These are phyloP conservation scores for Coregonus suidteri DNA, from an alignment of 2,797 vertebrate species.

Conservation along the genomic window DNA sequence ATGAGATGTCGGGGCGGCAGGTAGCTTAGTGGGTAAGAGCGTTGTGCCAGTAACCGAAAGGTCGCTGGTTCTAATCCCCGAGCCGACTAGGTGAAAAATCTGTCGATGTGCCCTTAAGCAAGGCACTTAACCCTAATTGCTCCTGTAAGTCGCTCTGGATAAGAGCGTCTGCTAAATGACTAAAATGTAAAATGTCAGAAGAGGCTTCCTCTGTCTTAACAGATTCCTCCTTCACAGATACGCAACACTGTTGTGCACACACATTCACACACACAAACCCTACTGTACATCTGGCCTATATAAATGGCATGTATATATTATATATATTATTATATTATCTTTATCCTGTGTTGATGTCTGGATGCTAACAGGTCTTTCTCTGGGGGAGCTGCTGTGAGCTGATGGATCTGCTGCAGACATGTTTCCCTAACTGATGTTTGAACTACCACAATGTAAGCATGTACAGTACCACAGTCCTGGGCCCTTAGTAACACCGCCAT, in stretches of 20 bases:
- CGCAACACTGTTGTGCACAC: background rate
- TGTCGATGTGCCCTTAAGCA: too few relatives aligned
- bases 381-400: conserved; percentile 33
- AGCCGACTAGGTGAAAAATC: too few relatives aligned
- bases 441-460: conserved; percentile 43
- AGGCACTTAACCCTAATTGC: too few relatives aligned
- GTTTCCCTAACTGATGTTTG: conserved; percentile 37
- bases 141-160: too few relatives aligned
- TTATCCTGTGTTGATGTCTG: conserved; percentile 36
- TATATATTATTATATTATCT: conserved; percentile 6
- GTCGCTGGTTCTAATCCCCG: too few relatives aligned
- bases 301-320: conserved; percentile 35
- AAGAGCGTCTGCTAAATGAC: too few relatives aligned
- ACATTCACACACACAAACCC: background rate
- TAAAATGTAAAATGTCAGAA: conserved; percentile 37
- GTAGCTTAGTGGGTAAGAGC: too few relatives aligned
- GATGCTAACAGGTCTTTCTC: conserved; percentile 50
- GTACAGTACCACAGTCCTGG: too few relatives aligned
- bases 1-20: conserved; percentile 47
- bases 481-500: background rate
- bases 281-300: too few relatives aligned
- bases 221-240: conserved; percentile 30
- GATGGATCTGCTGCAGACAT: conserved; percentile 53
- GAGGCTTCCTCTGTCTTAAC: conserved; percentile 56
- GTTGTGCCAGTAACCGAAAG: too few relatives aligned